Evolutionary conservation across 2,888 invertebrate genomes (phyloP), one percentile per base, ranked within the genome.

Genomic region (Terebella lapidaria): DNA sequence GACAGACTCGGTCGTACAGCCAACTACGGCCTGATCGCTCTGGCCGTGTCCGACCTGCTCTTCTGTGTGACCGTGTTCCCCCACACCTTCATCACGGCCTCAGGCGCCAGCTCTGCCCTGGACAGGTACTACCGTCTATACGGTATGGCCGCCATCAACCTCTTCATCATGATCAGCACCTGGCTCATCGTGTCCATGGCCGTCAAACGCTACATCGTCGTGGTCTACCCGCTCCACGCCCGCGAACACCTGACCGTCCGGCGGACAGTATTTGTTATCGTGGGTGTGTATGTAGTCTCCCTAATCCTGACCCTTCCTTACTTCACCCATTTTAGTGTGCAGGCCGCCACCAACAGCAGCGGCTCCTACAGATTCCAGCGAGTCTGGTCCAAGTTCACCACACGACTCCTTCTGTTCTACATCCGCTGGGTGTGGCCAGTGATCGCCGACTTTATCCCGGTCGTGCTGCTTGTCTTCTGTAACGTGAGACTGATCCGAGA

Each of bases 1-100:
- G 86, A 87, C 64, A 88, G 89, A 70, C 87, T 90, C 86, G 86
- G 88, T 69, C 89, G 89, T 42, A 87, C 88, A 0, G 90, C 90
- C 46, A 90, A 90, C 78, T 86, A 89, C 76, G 90, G 80, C 88
- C 70, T 82, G 35, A 74, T 83, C 86, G 88, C 88, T 58, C 86
- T 90, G 75, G 89, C 90, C 20, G 85, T 87, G 2, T 89, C 89
- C n/a, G 89, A 90, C 46, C 83, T 90, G 57, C 81, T 89, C 73
- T 75, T 73, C 60, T 74, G 74, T 63, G 56, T 73, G 24, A 70
- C 72, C 61, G 76, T 73, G 86, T 88, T 45, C 87, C 88, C 76
- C 84, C 87, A 51, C 15, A 69, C 71, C 29, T 74, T 75, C 18
- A 10, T 49, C 49, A 22, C 5, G 18, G 22, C 18, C 49, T 5